Base-by-base conservation (phyloP, 2,113 vertebrate species). In the Gnathonemus echidnorhynchus region DNA sequence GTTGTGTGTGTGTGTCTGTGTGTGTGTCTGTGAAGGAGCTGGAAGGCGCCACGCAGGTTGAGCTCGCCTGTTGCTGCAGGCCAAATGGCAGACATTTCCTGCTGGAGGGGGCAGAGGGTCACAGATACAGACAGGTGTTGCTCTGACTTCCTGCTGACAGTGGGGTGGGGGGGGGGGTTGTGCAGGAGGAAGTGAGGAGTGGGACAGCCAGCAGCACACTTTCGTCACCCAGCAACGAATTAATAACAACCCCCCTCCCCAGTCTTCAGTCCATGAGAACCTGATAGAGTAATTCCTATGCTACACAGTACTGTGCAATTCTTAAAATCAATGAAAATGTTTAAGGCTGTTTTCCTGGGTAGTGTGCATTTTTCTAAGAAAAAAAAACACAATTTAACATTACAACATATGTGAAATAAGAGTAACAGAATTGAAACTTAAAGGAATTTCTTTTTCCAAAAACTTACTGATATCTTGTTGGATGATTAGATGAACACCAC, bases 141-240 rank as follows among this genome's bases (percentile, higher is more conserved):
- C 15, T 53, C 66, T 77, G 24, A 77, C 80, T 85, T 89, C 89
- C 89, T 89, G 35, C 52, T 42, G 52, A 80, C 89, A 56, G 80
- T 39, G 45, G 89, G 80, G 52, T 53, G 52, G 52, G 39, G 3
- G 39, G 39, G 52, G 80, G n/a, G 50, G 31, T 39, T 58, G 10
- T 1, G 1, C 31, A 15, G 88, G 31, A 89, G 74, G 52, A 58
- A 45, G 53, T 45, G 35, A 85, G 52, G 89, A 27, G 15, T 7
- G 17, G 27, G 70, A 62, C 35, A 89, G 15, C 24, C 39, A 70
- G 39, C 10, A 24, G 52, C 52, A 5, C 21, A 21, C 88, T 19
- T 66, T 70, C 31, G 49, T 89, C 45, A 35, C 19, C 45, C 7
- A 89, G 24, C 15, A 10, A 77, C 7, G 27, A 66, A 74, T 88